phyloP scores from a whole-genome alignment of 2,888 invertebrate species.

The Brassicogethes aeneus region DNA sequence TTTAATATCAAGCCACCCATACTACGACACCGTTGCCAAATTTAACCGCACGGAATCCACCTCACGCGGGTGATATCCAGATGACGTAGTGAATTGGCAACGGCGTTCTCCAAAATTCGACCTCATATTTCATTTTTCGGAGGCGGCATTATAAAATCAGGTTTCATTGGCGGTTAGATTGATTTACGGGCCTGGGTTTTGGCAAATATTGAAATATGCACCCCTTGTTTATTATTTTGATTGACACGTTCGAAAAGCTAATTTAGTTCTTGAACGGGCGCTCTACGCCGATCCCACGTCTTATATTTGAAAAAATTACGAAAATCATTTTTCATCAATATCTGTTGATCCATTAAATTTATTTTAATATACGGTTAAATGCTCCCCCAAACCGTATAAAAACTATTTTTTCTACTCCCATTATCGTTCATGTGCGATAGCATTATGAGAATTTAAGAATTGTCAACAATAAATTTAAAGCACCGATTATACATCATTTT shows the following conservation, averaged over 20 bases:
- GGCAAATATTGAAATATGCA: constrained; percentile 41
- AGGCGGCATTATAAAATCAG: constrained; percentile 18
- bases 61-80: no score
- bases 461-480: no score
- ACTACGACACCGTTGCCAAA: not conserved
- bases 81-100: not conserved
- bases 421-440: no score
- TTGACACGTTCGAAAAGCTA: constrained; percentile 36
- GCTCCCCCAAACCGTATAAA: no score
- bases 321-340: no score
- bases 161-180: constrained; percentile 37
- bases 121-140: constrained; percentile 14
- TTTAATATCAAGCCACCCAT: not conserved
- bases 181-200: constrained; percentile 32
- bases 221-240: constrained; percentile 40
- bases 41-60: not conserved
- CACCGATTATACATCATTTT: no score
- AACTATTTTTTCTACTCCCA: no score
- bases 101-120: constrained; percentile 5
- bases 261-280: constrained; percentile 25
- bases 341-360: no score
- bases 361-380: no score
- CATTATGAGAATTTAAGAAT: no score
- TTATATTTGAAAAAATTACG: constrained; percentile 1
- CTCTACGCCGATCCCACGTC: no score